Conservation (phyloP, 2,797 vertebrate genomes). For the Adrianichthys oophorus region DNA sequence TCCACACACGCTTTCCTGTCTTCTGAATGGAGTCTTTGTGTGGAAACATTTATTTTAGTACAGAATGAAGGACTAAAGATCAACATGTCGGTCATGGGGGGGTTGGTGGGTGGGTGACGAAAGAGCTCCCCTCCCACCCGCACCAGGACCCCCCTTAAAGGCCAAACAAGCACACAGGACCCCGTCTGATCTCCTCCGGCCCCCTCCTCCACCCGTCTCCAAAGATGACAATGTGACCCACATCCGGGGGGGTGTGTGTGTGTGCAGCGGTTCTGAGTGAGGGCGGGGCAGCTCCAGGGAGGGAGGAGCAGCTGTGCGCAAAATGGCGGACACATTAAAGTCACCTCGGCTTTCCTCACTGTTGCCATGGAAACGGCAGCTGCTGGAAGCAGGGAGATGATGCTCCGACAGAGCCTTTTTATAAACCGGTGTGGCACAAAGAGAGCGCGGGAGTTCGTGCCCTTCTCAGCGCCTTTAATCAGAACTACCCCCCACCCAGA, state of each 20-base stretch:
- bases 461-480: constrained; percentile 2
- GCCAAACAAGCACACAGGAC: constrained; percentile 62
- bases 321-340: constrained; percentile 58
- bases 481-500: constrained; percentile 34
- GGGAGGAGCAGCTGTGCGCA: constrained; percentile 24
- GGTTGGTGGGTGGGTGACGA: constrained; percentile 56
- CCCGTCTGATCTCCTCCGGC: constrained; percentile 26
- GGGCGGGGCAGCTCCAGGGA: not conserved
- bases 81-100: constrained; percentile 12
- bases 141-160: constrained; percentile 44
- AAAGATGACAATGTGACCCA: constrained; percentile 68
- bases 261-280: not conserved
- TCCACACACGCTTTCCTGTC: constrained; percentile 43
- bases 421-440: constrained; percentile 4
- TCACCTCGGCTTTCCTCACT: constrained; percentile 1
- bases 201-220: constrained; percentile 12
- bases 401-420: constrained; percentile 1
- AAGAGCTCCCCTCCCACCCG: constrained; percentile 33
- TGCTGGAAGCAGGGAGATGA: constrained; percentile 30
- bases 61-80: constrained; percentile 33
- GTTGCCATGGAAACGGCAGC: constrained; percentile 72
- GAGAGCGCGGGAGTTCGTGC: constrained; percentile 1
- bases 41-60: constrained; percentile 54
- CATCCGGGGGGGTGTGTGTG: constrained; percentile 29
- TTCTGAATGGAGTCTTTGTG: constrained; percentile 67